phyloP scores from a whole-genome alignment of 2,888 invertebrate genomes.

The Heliconius erato region DNA sequence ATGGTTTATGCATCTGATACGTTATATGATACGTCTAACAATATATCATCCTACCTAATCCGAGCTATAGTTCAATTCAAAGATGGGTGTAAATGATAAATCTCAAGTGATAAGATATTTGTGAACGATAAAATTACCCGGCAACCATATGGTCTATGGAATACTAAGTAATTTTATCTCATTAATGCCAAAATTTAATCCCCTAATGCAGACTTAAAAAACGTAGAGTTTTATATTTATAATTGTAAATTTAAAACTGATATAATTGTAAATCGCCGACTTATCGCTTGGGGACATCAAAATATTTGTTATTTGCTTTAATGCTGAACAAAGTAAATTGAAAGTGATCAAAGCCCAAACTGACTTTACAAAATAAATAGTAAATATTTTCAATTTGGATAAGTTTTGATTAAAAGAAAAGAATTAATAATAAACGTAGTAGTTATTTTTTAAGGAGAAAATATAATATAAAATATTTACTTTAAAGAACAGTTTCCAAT shows the following conservation, averaged over 20 bases:
- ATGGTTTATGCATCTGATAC: background rate
- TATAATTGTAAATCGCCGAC: too few species aligned
- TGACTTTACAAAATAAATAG: background rate
- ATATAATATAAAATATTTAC: background rate
- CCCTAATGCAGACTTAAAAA: too few species aligned
- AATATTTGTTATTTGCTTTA: background rate
- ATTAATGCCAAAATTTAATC: too few species aligned
- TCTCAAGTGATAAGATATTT: too few species aligned
- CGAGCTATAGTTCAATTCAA: background rate
- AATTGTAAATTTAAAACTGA: too few species aligned
- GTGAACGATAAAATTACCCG: too few species aligned
- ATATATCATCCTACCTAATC: background rate
- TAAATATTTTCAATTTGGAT: background rate
- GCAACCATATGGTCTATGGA: too few species aligned
- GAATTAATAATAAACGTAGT: background rate
- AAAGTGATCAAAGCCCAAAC: background rate
- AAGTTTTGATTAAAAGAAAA: background rate
- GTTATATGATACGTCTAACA: background rate
- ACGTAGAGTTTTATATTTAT: too few species aligned
- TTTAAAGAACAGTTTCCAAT: background rate
- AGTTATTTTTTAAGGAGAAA: background rate
- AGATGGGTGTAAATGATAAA: background rate
- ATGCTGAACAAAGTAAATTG: background rate
- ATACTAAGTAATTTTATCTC: too few species aligned
- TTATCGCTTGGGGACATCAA: too few species aligned